phyloP scores from a whole-genome alignment of 2,113 vertebrate species.

The Dromiciops gliroides region DNA sequence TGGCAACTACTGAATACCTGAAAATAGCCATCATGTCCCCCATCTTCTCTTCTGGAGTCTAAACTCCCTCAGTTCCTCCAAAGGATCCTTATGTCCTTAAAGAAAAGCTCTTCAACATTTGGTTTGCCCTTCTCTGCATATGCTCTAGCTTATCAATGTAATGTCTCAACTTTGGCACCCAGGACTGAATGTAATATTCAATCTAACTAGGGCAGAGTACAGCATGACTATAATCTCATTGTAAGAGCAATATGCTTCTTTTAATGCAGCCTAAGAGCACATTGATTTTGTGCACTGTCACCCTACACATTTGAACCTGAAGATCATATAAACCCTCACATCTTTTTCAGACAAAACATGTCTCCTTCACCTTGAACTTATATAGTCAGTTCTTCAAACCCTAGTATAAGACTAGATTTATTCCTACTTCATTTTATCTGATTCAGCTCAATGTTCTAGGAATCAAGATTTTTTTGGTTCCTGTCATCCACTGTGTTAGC shows the following conservation, averaged over 20 bases:
- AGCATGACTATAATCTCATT: not conserved
- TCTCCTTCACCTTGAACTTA: not conserved
- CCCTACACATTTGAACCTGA: not conserved
- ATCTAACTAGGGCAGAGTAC: too few species aligned
- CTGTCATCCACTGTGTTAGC: not conserved
- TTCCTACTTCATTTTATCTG: too few species aligned
- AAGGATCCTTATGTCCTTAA: not conserved
- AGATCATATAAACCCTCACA: not conserved
- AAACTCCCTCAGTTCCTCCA: not conserved
- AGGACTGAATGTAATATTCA: not conserved
- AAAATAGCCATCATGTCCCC: not conserved
- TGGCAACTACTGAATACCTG: not conserved
- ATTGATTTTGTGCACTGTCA: not conserved
- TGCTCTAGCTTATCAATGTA: not conserved
- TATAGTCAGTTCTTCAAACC: not conserved
- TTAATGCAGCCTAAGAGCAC: not conserved
- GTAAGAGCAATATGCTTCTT: not conserved
- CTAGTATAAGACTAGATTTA: not conserved
- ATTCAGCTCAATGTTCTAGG: not conserved
- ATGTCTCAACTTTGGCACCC: not conserved
- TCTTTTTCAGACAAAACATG: not conserved
- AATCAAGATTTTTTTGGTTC: not conserved
- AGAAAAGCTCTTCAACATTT: not conserved
- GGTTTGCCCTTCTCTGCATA: not conserved
- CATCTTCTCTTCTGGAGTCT: not conserved